phyloP scores from a whole-genome alignment of 2,888 invertebrate species.

The Yponomeuta sedellus region DNA sequence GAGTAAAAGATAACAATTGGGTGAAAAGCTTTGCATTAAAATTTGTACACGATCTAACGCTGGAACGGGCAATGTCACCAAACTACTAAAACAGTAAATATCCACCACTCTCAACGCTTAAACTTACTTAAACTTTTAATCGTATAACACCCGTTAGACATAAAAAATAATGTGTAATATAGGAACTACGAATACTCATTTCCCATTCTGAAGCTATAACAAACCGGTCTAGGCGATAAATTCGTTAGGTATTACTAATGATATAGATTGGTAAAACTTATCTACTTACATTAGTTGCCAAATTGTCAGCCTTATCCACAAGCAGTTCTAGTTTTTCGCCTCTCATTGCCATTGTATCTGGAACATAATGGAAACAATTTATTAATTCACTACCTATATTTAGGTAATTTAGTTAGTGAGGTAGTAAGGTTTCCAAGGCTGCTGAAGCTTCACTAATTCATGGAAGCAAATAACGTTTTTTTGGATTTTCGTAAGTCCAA shows the following conservation, averaged over 20 bases:
- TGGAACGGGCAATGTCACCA: neutral
- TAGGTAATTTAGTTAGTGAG: neutral
- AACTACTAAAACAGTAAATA: neutral
- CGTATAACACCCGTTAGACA: too few relatives aligned
- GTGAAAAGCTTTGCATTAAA: neutral
- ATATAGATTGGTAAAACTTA: too few relatives aligned
- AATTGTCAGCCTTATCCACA: conserved; percentile 93
- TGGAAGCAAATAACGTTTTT: too few relatives aligned
- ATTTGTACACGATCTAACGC: neutral
- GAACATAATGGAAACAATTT: conserved; percentile 32
- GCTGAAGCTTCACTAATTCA: too few relatives aligned
- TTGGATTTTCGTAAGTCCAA: too few relatives aligned
- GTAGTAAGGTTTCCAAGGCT: neutral
- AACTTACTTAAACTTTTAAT: too few relatives aligned
- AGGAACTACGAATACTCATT: too few relatives aligned
- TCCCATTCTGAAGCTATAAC: too few relatives aligned
- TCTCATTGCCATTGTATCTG: conserved; percentile 91
- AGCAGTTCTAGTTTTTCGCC: conserved; percentile 94
- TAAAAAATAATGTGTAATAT: too few relatives aligned
- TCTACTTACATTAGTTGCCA: conserved; percentile 73
- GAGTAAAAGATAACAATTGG: neutral
- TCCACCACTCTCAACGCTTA: too few relatives aligned
- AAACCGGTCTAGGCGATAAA: too few relatives aligned
- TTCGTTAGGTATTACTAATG: too few relatives aligned
- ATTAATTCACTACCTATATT: neutral